Base-by-base conservation (phyloP, 2,113 vertebrate species). In the Chitala chitala region DNA sequence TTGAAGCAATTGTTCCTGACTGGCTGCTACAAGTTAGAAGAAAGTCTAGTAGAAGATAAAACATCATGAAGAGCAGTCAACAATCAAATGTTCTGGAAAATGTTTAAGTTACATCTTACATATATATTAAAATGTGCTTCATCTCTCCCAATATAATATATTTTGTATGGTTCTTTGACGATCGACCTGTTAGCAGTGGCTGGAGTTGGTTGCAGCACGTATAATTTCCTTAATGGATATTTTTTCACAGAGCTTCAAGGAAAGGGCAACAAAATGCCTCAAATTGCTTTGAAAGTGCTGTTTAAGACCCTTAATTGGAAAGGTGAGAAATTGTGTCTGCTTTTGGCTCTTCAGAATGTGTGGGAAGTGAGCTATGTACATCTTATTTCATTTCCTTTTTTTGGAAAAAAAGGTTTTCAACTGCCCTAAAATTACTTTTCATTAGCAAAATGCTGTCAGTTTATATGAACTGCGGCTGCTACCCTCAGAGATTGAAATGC, bases 221-320 rank as follows among this genome's bases (percentile, higher is more conserved):
- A n/a, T 29, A 42, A 46, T 72, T 54, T 22, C 59, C 54, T 72
- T 56, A 72, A 72, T 72, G 40, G 38, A 58, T 72, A 46, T 58
- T 15, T 72, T 72, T 72, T 40, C 36, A 72, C 7, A 20, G 54
- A 26, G 36, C 24, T n/a, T 63, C 26, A 61, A 50, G 29, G 31
- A 29, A 46, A 63, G 42, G 61, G 42, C 8, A 20, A 33, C 26
- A 13, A 50, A 73, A 63, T 50, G 24, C 40, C 42, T 72, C 12
- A 61, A 48, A 51, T 50, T 38, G 72, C 72, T 73, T 46, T 38
- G 17, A 64, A n/a, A 59, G 54, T 26, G 54, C 54, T 72, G 38
- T 56, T 56, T 40, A 42, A 66, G 53, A 69, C 50, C 26, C 68
- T 9, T n/a, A 15, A 64, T n/a, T n/a, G 42, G 3, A 46, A 36